These are phyloP conservation scores for Amiota mariae DNA, from an alignment of 2,888 invertebrate species.

Conservation along the genomic window DNA sequence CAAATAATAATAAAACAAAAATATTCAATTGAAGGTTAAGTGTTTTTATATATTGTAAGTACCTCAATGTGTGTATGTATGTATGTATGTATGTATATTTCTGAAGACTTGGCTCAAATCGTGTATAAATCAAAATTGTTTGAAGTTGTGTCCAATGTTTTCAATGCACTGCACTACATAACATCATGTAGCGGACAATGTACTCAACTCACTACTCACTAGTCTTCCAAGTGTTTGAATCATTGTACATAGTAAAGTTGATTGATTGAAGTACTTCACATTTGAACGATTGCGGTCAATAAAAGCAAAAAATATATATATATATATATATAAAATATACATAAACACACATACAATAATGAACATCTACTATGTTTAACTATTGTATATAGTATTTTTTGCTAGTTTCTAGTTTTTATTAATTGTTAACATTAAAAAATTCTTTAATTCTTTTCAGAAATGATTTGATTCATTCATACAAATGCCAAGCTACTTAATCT, in stretches of 20 bases:
- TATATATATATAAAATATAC: too few relatives aligned
- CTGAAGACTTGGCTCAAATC: neutral
- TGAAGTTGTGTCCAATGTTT: neutral
- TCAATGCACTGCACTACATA: neutral
- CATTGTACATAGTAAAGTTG: slow-evolving; percentile 29
- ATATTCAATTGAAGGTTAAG: slow-evolving; percentile 61
- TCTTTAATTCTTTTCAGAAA: too few relatives aligned
- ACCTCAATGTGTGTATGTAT: too few relatives aligned
- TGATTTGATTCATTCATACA: too few relatives aligned
- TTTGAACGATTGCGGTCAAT: slow-evolving; percentile 68
- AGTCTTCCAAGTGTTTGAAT: slow-evolving; percentile 7
- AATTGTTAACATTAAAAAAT: too few relatives aligned
- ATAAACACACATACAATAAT: slow-evolving; percentile 18
- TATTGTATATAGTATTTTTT: too few relatives aligned
- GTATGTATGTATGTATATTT: too few relatives aligned
- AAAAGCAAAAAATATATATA: slow-evolving; percentile 26
- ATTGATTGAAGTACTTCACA: slow-evolving; percentile 53
- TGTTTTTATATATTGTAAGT: slow-evolving; percentile 38
- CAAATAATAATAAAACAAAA: slow-evolving; percentile 13
- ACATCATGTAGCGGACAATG: too few relatives aligned
- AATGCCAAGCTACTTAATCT: too few relatives aligned
- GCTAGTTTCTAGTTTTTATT: too few relatives aligned
- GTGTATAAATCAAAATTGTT: too few relatives aligned
- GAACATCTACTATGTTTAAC: neutral
- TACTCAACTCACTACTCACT: too few relatives aligned